Base-by-base conservation (phyloP, 2,888 invertebrate genomes). In the Strigamia crassipes region DNA sequence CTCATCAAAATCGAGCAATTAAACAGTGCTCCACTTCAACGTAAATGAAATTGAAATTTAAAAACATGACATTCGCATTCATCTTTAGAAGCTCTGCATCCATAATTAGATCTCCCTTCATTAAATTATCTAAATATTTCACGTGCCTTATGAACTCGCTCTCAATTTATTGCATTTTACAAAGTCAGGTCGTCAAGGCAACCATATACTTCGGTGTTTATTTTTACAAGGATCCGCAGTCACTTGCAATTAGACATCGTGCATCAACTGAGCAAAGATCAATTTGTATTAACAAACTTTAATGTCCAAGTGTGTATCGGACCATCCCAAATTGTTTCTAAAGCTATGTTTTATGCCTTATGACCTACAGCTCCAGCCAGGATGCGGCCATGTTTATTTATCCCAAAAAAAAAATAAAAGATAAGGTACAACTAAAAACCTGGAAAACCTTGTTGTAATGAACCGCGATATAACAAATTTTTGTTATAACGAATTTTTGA, bases 31-130 rank as follows among this genome's bases (percentile, higher is more conserved):
- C n/a, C 15, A 61, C 18, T 61, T 15, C 8, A 61, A 18, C 9
- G 61, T n/a, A 61, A 61, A 61, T 61, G 61, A 61, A 61, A 61
- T 61, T 61, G 61, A 61, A 61, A 61, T 61, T 61, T 61, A 61
- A 61, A 61, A 61, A 15, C 61, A 61, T 61, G 61, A 61, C 61
- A 61, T 61, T 61, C 61, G 18, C 61, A 61, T 61, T n/a, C 61
- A 61, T 61, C 61, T 61, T 61, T 61, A 61, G 61, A 61, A 23
- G 21, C 23, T n/a, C 15, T 18, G 61, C 61, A 61, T 61, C 18
- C 61, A 61, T 61, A 61, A 61, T 61, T 61, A 61, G 61, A 61
- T 61, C 61, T n/a, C 61, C 61, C 4, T 61, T 61, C 61, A 61
- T 61, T 61, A 61, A 61, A 61, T 61, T 61, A 61, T 61, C 61